Evolutionary conservation across 2,113 vertebrate species (phyloP).

Genomic region (Orcinus orca): DNA sequence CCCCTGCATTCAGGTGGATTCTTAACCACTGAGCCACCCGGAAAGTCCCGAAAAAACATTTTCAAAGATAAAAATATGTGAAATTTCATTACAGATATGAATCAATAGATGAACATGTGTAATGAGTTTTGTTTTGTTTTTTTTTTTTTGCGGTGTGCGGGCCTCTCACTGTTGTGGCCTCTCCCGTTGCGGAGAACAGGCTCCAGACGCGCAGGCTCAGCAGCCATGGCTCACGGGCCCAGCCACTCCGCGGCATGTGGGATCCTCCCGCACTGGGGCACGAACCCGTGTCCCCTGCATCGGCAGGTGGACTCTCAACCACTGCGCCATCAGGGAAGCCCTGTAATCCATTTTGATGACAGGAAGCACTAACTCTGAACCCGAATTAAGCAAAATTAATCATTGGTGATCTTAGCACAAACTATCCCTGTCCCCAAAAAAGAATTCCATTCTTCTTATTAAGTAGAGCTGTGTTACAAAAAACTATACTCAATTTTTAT

Average conservation of each 20-base stretch:
- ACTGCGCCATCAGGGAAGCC: too few relatives aligned
- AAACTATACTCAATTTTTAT: not conserved
- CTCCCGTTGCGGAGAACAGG: too few relatives aligned
- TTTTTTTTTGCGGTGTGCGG: too few relatives aligned
- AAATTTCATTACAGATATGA: not conserved
- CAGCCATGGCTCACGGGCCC: too few relatives aligned
- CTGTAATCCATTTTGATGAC: constrained; percentile 7
- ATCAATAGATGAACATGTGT: not conserved
- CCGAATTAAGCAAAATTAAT: not conserved
- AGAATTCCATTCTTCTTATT: not conserved
- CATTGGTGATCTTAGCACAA: not conserved
- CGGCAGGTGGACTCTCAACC: too few relatives aligned
- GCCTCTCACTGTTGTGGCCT: too few relatives aligned
- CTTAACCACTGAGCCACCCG: too few relatives aligned
- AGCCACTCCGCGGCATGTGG: too few relatives aligned
- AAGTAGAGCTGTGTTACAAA: not conserved
- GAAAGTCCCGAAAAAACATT: not conserved
- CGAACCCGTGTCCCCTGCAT: too few relatives aligned
- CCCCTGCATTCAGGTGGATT: too few relatives aligned
- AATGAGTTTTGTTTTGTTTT: not conserved
- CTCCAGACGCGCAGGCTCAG: too few relatives aligned
- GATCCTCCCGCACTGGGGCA: too few relatives aligned
- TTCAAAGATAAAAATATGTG: constrained; percentile 30
- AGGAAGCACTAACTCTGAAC: constrained; percentile 45
- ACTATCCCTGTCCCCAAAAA: not conserved